Conservation (phyloP, 2,888 invertebrate species). For the Mamestra brassicae region DNA sequence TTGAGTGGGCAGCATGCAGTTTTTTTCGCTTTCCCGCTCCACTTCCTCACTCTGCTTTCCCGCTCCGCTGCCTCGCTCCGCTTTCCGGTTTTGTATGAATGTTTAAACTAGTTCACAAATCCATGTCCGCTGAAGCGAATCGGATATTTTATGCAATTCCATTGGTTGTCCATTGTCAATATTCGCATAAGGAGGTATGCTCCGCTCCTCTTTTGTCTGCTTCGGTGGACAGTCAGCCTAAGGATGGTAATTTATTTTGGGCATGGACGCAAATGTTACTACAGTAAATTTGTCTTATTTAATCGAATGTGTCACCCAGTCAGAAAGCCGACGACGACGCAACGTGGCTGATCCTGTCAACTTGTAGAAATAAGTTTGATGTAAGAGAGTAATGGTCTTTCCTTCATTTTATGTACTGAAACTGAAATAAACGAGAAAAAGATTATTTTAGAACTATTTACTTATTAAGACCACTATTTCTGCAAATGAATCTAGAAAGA, state of each 20-base stretch:
- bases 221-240: background rate
- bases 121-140: too few relatives aligned
- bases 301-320: slow-evolving; percentile 27
- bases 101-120: too few relatives aligned
- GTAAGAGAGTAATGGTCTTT: background rate
- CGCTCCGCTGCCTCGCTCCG: too few relatives aligned
- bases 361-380: background rate
- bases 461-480: background rate
- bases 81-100: too few relatives aligned
- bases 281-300: background rate
- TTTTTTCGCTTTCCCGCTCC: too few relatives aligned
- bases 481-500: background rate
- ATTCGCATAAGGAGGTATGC: too few relatives aligned
- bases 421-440: background rate
- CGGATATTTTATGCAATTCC: too few relatives aligned
- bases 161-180: too few relatives aligned
- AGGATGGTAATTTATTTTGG: background rate
- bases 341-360: background rate
- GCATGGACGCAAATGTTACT: slow-evolving; percentile 1
- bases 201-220: too few relatives aligned
- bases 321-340: slow-evolving; percentile 7
- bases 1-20: too few relatives aligned
- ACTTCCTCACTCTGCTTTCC: too few relatives aligned
- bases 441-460: background rate
- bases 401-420: background rate